Conservation (phyloP, 2,888 invertebrate genomes). For the Polymixis flavicincta region DNA sequence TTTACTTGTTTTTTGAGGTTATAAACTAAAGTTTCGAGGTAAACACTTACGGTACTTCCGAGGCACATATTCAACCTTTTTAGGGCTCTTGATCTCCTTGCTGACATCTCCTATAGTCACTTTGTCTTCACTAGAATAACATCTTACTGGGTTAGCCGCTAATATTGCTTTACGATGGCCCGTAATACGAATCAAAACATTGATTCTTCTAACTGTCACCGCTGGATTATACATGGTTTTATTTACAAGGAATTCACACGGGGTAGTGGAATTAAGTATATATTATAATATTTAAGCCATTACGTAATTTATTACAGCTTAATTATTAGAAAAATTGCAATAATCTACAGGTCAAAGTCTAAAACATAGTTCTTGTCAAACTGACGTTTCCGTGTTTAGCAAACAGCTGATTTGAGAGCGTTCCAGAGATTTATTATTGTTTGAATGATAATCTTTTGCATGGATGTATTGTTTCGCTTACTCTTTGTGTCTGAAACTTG, state of each 20-base stretch:
- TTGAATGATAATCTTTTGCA: not conserved
- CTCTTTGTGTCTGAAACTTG: not conserved
- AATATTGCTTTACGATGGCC: conserved; percentile 82
- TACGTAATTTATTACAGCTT: conserved; percentile 43
- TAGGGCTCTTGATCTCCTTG: conserved; percentile 90
- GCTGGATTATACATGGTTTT: conserved; percentile 83
- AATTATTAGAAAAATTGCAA: conserved; percentile 69
- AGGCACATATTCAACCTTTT: conserved; percentile 96
- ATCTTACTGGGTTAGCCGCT: conserved; percentile 82
- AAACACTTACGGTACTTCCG: conserved; percentile 93
- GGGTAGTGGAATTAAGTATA: conserved; percentile 31
- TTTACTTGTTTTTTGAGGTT: conserved; percentile 61
- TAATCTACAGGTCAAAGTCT: conserved; percentile 85
- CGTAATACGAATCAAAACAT: conserved; percentile 89
- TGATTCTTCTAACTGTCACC: conserved; percentile 85
- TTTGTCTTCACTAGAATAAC: conserved; percentile 87
- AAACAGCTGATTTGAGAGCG: conserved; percentile 58
- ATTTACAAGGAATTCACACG: conserved; percentile 55
- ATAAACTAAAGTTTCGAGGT: conserved; percentile 57
- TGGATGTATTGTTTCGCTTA: conserved; percentile 1
- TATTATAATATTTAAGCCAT: conserved; percentile 56
- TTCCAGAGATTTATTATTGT: conserved; percentile 21
- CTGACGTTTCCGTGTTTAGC: conserved; percentile 39
- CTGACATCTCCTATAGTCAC: conserved; percentile 94
- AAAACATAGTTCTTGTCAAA: conserved; percentile 60